These are phyloP conservation scores for Drosophila hamatofila DNA, from an alignment of 2,888 invertebrate species.

Conservation along the genomic window DNA sequence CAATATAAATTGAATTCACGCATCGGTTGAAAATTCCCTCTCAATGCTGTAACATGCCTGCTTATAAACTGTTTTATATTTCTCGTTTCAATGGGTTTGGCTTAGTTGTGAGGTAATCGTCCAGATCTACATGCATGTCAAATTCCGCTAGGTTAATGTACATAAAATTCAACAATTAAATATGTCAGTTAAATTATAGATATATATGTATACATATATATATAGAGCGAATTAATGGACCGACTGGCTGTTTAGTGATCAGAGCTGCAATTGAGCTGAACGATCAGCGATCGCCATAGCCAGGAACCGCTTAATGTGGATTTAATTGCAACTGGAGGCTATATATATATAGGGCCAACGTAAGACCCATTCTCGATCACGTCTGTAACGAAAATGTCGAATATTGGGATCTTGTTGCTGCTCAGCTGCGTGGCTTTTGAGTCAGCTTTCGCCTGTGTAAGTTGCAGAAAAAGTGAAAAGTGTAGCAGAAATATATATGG, in stretches of 20 bases:
- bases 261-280: conserved; percentile 78
- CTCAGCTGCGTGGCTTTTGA: conserved; percentile 51
- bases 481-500: neutral
- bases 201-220: conserved; percentile 38
- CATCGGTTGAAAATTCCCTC: neutral
- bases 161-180: conserved; percentile 46
- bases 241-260: conserved; percentile 43
- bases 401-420: conserved; percentile 47
- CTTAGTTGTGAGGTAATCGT: conserved; percentile 15
- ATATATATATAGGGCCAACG: conserved; percentile 62
- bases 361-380: conserved; percentile 10
- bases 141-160: conserved; percentile 10
- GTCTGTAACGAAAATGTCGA: conserved; percentile 46
- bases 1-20: neutral
- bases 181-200: conserved; percentile 19
- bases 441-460: conserved; percentile 79
- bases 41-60: neutral
- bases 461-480: conserved; percentile 34
- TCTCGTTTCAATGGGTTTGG: neutral
- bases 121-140: conserved; percentile 42
- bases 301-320: conserved; percentile 72
- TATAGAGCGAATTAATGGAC: conserved; percentile 52
- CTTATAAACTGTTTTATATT: conserved; percentile 2
- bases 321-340: conserved; percentile 66
- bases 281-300: conserved; percentile 73